These are phyloP conservation scores for Acanthosepion pharaonis DNA, from an alignment of 2,888 invertebrate genomes.

Conservation along the genomic window DNA sequence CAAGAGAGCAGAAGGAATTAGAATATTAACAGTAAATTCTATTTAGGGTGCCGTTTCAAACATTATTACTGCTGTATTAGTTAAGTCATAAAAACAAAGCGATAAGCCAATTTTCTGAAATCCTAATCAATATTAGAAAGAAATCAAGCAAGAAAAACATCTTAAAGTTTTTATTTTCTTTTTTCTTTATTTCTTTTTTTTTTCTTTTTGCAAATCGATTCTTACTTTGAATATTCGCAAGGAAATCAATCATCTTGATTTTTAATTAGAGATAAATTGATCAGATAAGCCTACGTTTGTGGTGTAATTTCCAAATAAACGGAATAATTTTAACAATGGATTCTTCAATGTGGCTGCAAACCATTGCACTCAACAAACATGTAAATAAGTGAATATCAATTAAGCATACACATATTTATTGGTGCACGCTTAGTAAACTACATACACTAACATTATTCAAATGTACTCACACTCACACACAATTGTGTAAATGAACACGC, in stretches of 20 bases:
- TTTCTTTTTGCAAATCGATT: background rate
- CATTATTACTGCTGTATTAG: background rate
- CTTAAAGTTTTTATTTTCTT: background rate
- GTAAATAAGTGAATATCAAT: too few relatives aligned
- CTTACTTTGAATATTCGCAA: background rate
- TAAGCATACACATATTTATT: too few relatives aligned
- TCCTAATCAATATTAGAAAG: background rate
- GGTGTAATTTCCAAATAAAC: background rate
- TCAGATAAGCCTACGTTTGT: background rate
- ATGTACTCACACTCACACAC: too few relatives aligned
- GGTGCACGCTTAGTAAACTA: too few relatives aligned
- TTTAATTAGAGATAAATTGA: conserved; percentile 8
- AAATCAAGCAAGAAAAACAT: background rate
- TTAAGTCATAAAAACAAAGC: background rate
- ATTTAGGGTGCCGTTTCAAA: background rate
- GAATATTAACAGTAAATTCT: background rate
- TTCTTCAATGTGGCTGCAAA: background rate
- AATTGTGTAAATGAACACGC: too few relatives aligned
- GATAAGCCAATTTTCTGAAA: background rate
- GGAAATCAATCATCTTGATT: conserved; percentile 20
- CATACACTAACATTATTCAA: too few relatives aligned
- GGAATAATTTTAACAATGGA: background rate
- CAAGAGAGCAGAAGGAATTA: background rate
- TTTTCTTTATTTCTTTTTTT: too few relatives aligned
- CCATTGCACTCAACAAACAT: too few relatives aligned